Percentiles rank a stretch among this genome's conserved stretches.
phyloP scores from a whole-genome alignment of 2,888 invertebrate species.

The Orthosia incerta region DNA sequence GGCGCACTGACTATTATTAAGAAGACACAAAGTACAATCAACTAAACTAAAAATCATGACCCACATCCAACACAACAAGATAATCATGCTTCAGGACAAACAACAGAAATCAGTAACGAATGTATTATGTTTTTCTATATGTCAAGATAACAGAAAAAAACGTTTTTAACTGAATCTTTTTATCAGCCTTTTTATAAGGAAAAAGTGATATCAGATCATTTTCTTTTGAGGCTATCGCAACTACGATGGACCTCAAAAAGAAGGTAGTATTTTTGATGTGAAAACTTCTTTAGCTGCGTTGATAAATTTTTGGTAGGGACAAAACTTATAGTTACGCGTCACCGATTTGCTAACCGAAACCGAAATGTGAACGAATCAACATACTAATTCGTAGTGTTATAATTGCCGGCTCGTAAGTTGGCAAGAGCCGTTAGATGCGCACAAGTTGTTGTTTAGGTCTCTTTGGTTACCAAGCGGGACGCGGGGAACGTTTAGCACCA shows the following conservation, averaged over 20 bases:
- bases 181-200: slow-evolving; percentile 12
- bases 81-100: background rate
- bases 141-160: slow-evolving; percentile 9
- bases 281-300: too few relatives aligned
- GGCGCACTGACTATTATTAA: background rate
- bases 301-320: too few relatives aligned
- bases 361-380: too few relatives aligned
- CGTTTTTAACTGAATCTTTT: slow-evolving; percentile 4
- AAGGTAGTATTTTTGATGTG: too few relatives aligned
- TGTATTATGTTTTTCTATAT: slow-evolving; percentile 10
- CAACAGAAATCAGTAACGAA: slow-evolving; percentile 4
- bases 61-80: background rate
- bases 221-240: slow-evolving; percentile 2
- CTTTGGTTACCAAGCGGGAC: too few relatives aligned
- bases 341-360: too few relatives aligned
- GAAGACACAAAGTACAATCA: background rate
- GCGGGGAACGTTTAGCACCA: too few relatives aligned
- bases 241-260: background rate
- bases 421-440: too few relatives aligned
- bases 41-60: slow-evolving; percentile 1
- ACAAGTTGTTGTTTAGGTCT: too few relatives aligned
- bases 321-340: too few relatives aligned
- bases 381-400: too few relatives aligned
- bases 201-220: background rate
- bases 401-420: too few relatives aligned